phyloP scores from a whole-genome alignment of 1,140 invertebrate genomes.

The Portunus trituberculatus region DNA sequence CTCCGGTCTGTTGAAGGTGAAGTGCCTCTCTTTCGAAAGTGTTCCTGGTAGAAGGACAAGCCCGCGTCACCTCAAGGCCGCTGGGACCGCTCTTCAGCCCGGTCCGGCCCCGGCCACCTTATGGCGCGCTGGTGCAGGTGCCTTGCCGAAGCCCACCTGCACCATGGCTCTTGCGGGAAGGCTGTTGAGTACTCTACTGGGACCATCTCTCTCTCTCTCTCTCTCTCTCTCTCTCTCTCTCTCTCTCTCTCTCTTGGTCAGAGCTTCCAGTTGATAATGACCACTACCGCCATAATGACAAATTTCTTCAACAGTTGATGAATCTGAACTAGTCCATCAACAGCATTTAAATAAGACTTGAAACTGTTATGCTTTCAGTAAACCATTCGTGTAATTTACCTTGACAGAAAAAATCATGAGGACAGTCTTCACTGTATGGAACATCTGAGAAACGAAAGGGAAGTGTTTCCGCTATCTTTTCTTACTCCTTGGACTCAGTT shows the following conservation, averaged over 20 bases:
- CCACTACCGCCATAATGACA: no score
- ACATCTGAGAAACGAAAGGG: no score
- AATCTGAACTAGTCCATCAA: no score
- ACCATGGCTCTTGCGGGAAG: neutral
- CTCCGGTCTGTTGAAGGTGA: neutral
- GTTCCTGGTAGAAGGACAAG: neutral
- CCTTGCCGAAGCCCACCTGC: neutral
- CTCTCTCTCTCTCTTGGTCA: neutral
- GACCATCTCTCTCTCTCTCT: neutral
- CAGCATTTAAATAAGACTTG: no score
- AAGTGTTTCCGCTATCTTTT: no score
- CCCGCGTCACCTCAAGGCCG: neutral
- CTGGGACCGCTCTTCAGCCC: neutral
- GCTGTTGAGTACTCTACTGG: neutral
- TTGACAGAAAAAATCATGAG: no score
- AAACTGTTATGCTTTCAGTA: no score
- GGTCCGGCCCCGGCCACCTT: neutral
- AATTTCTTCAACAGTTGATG: no score
- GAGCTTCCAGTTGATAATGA: no score
- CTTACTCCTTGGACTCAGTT: no score
- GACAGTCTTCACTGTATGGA: no score
- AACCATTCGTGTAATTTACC: no score
- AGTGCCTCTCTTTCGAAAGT: neutral
- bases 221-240: slow-evolving; percentile 20
- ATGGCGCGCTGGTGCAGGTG: neutral